Conservation (phyloP, 2,113 vertebrate genomes). For the Morone saxatilis region DNA sequence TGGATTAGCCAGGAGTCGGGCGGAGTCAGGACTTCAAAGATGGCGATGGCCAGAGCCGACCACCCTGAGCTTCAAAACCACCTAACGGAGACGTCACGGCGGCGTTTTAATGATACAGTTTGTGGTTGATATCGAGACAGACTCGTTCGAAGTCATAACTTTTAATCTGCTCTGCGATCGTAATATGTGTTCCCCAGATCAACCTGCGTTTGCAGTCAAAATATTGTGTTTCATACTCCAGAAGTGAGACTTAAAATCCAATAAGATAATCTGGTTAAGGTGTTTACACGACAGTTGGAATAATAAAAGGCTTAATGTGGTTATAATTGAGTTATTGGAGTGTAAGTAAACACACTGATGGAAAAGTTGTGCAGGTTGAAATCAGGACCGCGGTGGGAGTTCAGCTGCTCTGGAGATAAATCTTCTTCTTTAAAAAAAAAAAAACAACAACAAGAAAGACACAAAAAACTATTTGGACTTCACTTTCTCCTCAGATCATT, state of each 20-base stretch:
- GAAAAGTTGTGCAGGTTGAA: slow-evolving; percentile 26
- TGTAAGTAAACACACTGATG: slow-evolving; percentile 42
- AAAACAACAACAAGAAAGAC: no score
- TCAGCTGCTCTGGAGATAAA: slow-evolving; percentile 34
- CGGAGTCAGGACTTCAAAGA: no score
- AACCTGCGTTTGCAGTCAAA: not conserved
- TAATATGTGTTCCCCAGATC: not conserved
- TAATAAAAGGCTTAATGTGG: slow-evolving; percentile 34
- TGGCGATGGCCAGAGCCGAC: no score
- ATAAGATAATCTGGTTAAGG: slow-evolving; percentile 25
- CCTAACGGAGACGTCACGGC: no score
- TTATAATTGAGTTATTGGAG: slow-evolving; percentile 40
- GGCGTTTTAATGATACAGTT: no score
- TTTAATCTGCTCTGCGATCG: not conserved
- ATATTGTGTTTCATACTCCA: not conserved
- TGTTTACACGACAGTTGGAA: slow-evolving; percentile 40
- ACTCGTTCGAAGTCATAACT: not conserved
- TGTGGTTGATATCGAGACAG: no score
- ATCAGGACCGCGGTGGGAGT: not conserved
- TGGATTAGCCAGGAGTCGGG: no score
- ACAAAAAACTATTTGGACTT: no score
- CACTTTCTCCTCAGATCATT: slow-evolving; percentile 1
- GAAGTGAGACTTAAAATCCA: not conserved
- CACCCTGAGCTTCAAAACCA: no score
- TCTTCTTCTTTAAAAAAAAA: no score